Evolutionary conservation across 2,113 vertebrate genomes (phyloP).

Genomic region (Cranoglanis bouderius): DNA sequence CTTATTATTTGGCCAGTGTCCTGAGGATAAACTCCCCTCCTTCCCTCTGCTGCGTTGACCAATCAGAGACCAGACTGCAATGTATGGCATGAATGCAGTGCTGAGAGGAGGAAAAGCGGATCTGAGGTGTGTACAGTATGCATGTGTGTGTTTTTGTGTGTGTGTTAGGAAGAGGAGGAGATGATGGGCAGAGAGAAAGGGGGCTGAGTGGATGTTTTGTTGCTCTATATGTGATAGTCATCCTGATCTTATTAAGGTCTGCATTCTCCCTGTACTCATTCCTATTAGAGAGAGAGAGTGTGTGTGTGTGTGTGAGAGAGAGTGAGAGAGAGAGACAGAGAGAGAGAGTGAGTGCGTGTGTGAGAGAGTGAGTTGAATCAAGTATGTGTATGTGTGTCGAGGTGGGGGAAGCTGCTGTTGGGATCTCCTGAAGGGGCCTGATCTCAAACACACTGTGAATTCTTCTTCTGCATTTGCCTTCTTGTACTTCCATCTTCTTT

Average conservation of each 20-base stretch:
- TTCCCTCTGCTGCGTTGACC: conserved; percentile 50
- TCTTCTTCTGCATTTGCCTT: conserved; percentile 40
- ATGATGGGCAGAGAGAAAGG: neutral
- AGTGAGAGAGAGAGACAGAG: conserved; percentile 6
- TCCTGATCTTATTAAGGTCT: conserved; percentile 21
- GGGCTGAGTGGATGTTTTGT: conserved; percentile 17
- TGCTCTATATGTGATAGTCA: conserved; percentile 20
- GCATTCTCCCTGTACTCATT: neutral
- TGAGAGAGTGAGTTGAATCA: neutral
- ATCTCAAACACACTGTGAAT: conserved; percentile 16
- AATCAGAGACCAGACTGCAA: conserved; percentile 62
- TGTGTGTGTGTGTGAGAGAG: conserved; percentile 6
- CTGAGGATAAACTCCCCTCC: conserved; percentile 44
- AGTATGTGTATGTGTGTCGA: conserved; percentile 21
- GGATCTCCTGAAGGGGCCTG: conserved; percentile 20
- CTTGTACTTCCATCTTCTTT: conserved; percentile 19
- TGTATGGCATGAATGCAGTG: conserved; percentile 60
- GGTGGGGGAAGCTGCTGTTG: conserved; percentile 36
- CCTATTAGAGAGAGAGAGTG: conserved; percentile 19
- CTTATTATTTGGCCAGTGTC: conserved; percentile 27
- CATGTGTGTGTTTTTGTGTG: conserved; percentile 54
- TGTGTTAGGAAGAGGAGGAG: conserved; percentile 15
- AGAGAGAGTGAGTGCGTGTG: neutral
- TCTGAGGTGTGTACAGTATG: conserved; percentile 39
- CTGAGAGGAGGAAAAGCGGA: conserved; percentile 57